A percentile compares a stretch with the other conserved stretches of the same genome.
Evolutionary conservation across 2,113 vertebrate genomes (phyloP).

Genomic region (Psephotus haematonotus): DNA sequence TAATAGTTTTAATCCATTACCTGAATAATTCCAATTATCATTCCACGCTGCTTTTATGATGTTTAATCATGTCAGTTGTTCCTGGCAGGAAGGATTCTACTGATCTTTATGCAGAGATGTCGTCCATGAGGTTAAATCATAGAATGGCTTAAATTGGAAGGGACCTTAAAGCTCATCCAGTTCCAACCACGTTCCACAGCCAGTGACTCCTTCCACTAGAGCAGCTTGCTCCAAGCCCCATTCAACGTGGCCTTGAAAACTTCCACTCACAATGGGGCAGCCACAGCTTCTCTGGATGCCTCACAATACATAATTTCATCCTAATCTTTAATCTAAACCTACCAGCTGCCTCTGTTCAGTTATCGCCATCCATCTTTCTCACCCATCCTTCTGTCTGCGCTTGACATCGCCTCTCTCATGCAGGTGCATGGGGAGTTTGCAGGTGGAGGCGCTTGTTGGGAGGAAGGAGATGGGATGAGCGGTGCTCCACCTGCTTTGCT

Average conservation of each 20-base stretch:
- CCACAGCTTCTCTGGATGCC: neutral
- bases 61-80: neutral
- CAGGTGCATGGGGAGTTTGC: neutral
- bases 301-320: neutral
- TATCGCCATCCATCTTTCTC: neutral
- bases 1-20: constrained; percentile 44
- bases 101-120: neutral
- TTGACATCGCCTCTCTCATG: neutral
- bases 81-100: neutral
- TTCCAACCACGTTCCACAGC: neutral
- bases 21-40: constrained; percentile 44
- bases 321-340: neutral
- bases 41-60: neutral
- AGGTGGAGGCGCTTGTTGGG: neutral
- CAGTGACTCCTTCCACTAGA: neutral
- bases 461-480: neutral
- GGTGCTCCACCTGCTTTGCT: constrained; percentile 13
- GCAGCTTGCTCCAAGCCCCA: neutral
- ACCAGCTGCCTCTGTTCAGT: neutral
- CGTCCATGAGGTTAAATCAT: neutral
- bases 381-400: neutral
- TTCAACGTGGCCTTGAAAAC: neutral
- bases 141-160: neutral
- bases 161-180: neutral
- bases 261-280: neutral